Evolutionary conservation across 1,140 invertebrate genomes (phyloP).

Genomic region (Ceratina calcarata): DNA sequence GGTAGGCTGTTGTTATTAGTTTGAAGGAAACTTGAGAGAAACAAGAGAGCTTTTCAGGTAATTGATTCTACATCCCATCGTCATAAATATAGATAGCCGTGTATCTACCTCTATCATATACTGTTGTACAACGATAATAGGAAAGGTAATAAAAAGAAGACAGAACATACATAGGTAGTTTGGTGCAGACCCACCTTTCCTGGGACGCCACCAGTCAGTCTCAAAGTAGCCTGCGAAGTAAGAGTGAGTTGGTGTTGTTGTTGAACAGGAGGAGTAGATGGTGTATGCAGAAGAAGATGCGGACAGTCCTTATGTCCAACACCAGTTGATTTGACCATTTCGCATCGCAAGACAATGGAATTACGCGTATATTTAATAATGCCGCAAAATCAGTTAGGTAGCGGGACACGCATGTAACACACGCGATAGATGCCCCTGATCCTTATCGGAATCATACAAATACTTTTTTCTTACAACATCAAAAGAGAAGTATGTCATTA

Average conservation of each 20-base stretch:
- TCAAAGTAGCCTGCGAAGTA: conserved; percentile 94
- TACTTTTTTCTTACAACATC: too few species aligned
- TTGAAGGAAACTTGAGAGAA: background rate
- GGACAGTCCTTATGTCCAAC: conserved; percentile 89
- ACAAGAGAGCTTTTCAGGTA: conserved; percentile 4
- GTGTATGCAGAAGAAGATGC: conserved; percentile 93
- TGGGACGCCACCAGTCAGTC: conserved; percentile 95
- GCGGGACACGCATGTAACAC: conserved; percentile 52
- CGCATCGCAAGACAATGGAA: conserved; percentile 74
- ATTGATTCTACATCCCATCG: conserved; percentile 57
- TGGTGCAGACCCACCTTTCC: conserved; percentile 91
- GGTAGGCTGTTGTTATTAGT: too few species aligned
- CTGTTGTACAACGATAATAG: conserved; percentile 67
- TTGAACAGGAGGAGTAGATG: conserved; percentile 80
- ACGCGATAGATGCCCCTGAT: conserved; percentile 6
- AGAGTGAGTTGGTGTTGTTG: conserved; percentile 81
- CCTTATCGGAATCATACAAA: too few species aligned
- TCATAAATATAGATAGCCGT: conserved; percentile 43
- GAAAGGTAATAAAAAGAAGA: conserved; percentile 75
- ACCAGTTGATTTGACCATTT: conserved; percentile 76
- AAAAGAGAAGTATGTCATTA: too few species aligned
- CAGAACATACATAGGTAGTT: conserved; percentile 81
- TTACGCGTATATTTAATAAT: conserved; percentile 75
- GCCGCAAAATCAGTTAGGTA: conserved; percentile 77
- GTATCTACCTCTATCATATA: conserved; percentile 70